Base-by-base conservation (phyloP, 2,797 vertebrate genomes). In the Sebastiscus tertius region DNA sequence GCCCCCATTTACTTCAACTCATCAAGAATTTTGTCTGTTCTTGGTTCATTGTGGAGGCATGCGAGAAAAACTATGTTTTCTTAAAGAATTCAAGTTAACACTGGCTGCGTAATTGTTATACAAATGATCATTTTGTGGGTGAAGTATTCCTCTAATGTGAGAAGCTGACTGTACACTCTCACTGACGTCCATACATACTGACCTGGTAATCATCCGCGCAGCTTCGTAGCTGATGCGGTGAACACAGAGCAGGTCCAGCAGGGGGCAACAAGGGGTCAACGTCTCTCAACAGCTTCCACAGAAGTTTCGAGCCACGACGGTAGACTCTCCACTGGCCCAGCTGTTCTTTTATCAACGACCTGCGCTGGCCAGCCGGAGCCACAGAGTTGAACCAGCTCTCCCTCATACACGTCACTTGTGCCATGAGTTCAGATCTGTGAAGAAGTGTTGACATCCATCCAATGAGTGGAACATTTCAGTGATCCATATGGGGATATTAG, bases 121-220 rank as follows among this genome's bases (percentile, higher is more conserved):
- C 42, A 49, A 49, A 49, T 49, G 46, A 0, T 49, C 18, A 49
- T 49, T 49, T 49, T 49, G 16, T 18, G 0, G 46, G 7, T 20
- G 46, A 49, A 49, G 16, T 49, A 49, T 49, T 49, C 46, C 46
- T 49, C 20, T 49, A 14, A 13, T 29, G 7, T 12, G 0, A 59
- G 0, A 27, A 49, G 26, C 39, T 13, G 13, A 62, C 2, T 0
- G 1, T 8, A 6, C 27, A n/a, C 27, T 55, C 42, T 0, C 29
- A 55, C 11, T 13, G 18, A 26, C 9, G 36, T 10, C n/a, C 52
- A 22, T n/a, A n/a, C 18, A 34, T 2, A 72, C 27, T 24, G 12
- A 98, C 98, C 96, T 97, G 94, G 79, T 94, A 93, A 65, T 96
- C 91, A 0, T 92, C 86, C 12, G 85, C 70, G n/a, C 96, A 88